Percentiles rank a stretch among this genome's conserved stretches.
phyloP scores from a whole-genome alignment of 2,888 invertebrate genomes.

The Protonemura montana region DNA sequence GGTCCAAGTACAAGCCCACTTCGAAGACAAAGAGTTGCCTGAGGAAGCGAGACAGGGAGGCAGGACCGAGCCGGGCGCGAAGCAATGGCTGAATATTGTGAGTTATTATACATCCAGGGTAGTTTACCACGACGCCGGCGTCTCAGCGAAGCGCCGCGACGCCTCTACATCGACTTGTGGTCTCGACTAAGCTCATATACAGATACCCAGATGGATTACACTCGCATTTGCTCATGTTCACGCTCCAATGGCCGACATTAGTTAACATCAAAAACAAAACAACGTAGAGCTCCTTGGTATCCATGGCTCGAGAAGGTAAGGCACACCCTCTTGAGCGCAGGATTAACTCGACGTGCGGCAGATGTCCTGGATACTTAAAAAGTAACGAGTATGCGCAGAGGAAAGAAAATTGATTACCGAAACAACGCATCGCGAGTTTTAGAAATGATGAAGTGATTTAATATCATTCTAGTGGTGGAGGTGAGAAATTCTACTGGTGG shows the following conservation, averaged over 20 bases:
- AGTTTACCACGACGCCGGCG: conserved; percentile 21
- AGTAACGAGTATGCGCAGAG: not conserved
- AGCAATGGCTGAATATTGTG: conserved; percentile 28
- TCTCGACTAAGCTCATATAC: not conserved
- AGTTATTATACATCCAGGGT: conserved; percentile 30
- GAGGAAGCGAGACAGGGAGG: not conserved
- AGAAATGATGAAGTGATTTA: not conserved
- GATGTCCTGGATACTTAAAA: not conserved
- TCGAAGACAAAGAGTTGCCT: not conserved
- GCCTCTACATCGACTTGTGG: conserved; percentile 22
- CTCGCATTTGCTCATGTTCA: conserved; percentile 25
- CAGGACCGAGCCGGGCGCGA: not conserved
- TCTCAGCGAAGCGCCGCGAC: not conserved
- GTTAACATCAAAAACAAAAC: conserved; percentile 27
- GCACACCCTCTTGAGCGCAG: not conserved
- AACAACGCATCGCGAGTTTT: not conserved
- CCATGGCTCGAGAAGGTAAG: not conserved
- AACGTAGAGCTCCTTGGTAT: not conserved
- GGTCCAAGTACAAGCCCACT: not conserved
- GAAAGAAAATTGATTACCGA: conserved; percentile 2
- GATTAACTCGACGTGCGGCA: not conserved
- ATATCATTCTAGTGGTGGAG: not conserved
- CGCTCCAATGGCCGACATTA: conserved; percentile 30
- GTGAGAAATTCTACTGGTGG: not conserved
- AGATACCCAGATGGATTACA: conserved; percentile 32